Base-by-base conservation (phyloP, 2,797 vertebrate species). In the Esox lucius region DNA sequence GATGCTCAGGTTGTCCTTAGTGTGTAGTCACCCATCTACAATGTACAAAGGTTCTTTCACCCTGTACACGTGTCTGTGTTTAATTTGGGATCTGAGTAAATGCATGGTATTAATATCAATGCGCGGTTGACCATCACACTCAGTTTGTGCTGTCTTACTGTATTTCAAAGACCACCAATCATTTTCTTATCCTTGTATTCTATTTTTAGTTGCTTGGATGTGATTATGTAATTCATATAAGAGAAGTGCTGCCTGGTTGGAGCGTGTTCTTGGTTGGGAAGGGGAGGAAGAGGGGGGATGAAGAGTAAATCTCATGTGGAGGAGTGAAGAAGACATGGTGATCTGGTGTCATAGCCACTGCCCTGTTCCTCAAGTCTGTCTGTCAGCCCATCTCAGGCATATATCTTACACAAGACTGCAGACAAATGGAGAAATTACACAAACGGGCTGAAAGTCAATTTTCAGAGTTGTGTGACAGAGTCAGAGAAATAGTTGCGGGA, bases 211-310 rank as follows among this genome's bases (percentile, higher is more conserved):
- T 71, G 72, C 68, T 88, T 89, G 82, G 84, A 82, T 89, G 79
- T 81, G 87, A 90, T 93, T 93, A 92, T 92, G 84, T 93, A 92
- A 93, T 91, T 88, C 77, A 81, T 72, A 87, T 84, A 89, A 87
- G 84, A 81, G 85, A 86, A 87, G 83, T 81, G 76, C 76, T 82
- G 85, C 85, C 84, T 87, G 84, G 82, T 89, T 84, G 53, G 73
- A 81, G 75, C 67, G 84, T 67, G 75, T 85, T 89, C 65, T 78
- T 17, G 71, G 65, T 74, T 77, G 42, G 51, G 68, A 19, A 16
- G 31, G 28, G 48, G 75, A 49, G n/a, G 13, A 35, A 26, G 68
- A 24, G 11, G 49, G 49, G 72, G 77, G 81, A 85, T 70, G 73
- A 53, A 76, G 72, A 80, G 53, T 68, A 75, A 78, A 67, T 49